phyloP scores from a whole-genome alignment of 1,140 invertebrate genomes.

The Sogatella furcifera region DNA sequence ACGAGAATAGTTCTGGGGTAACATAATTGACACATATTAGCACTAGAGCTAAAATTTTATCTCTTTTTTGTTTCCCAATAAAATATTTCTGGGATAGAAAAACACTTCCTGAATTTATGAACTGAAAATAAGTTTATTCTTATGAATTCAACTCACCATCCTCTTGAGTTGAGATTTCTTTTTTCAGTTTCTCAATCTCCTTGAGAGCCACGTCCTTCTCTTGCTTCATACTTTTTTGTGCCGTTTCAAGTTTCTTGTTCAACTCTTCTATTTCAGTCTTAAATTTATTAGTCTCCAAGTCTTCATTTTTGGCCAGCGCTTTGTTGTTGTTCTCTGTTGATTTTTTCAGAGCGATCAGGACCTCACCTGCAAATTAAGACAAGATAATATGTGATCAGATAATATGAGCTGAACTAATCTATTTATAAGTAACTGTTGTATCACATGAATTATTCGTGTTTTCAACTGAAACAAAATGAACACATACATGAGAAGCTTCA shows the following conservation, averaged over 20 bases:
- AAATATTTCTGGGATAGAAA: no score
- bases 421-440: no score
- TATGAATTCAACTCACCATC: slow-evolving; percentile 11
- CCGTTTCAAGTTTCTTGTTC: slow-evolving; percentile 36
- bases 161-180: slow-evolving; percentile 18
- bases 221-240: slow-evolving; percentile 37
- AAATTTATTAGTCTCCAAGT: slow-evolving; percentile 21
- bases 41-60: no score
- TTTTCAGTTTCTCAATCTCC: slow-evolving; percentile 33
- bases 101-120: no score
- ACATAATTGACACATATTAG: no score
- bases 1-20: no score
- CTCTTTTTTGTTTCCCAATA: no score
- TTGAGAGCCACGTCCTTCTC: slow-evolving; percentile 39
- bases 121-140: no score
- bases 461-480: no score
- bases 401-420: no score
- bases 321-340: slow-evolving; percentile 32
- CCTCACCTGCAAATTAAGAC: slow-evolving; percentile 40
- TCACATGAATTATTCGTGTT: no score
- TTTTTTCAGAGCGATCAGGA: slow-evolving; percentile 48
- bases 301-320: slow-evolving; percentile 13
- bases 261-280: slow-evolving; percentile 35
- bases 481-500: no score
- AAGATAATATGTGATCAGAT: neutral